phyloP scores from a whole-genome alignment of 1,140 invertebrate genomes.

The Zophobas atratus region DNA sequence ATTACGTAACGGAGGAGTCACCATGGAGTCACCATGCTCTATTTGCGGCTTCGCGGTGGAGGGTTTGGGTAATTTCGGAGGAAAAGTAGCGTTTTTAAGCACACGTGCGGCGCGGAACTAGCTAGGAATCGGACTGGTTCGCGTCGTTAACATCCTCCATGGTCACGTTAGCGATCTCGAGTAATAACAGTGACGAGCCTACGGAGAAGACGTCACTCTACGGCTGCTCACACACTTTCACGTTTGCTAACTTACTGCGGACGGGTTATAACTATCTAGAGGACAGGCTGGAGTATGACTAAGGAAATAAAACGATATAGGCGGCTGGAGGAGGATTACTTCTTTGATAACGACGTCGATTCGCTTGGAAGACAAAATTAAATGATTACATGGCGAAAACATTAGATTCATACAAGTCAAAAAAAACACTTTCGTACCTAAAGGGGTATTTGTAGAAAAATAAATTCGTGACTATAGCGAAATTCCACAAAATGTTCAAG shows the following conservation, averaged over 20 bases:
- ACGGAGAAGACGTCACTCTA: constrained; percentile 22
- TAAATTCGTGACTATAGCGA: too few species aligned
- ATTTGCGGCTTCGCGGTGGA: constrained; percentile 24
- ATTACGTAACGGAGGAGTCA: constrained; percentile 16
- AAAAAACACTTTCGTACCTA: too few species aligned
- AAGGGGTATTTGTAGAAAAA: too few species aligned
- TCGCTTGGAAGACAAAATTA: too few species aligned
- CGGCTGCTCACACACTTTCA: constrained; percentile 21
- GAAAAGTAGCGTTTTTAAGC: constrained; percentile 8
- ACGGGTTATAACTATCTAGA: too few species aligned
- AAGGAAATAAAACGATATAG: too few species aligned
- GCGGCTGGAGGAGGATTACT: too few species aligned
- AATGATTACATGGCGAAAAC: too few species aligned
- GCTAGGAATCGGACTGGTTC: constrained; percentile 16
- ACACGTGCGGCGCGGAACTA: constrained; percentile 20
- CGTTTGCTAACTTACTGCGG: background rate
- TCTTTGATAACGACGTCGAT: too few species aligned
- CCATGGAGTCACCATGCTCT: background rate
- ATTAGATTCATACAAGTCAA: too few species aligned
- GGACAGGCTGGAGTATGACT: too few species aligned
- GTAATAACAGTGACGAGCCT: background rate
- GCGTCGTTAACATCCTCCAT: constrained; percentile 35
- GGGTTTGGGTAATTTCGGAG: background rate
- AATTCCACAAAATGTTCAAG: too few species aligned
- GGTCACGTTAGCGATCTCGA: constrained; percentile 22